Evolutionary conservation across 2,113 vertebrate genomes (phyloP).

Genomic region (Ovis canadensis): DNA sequence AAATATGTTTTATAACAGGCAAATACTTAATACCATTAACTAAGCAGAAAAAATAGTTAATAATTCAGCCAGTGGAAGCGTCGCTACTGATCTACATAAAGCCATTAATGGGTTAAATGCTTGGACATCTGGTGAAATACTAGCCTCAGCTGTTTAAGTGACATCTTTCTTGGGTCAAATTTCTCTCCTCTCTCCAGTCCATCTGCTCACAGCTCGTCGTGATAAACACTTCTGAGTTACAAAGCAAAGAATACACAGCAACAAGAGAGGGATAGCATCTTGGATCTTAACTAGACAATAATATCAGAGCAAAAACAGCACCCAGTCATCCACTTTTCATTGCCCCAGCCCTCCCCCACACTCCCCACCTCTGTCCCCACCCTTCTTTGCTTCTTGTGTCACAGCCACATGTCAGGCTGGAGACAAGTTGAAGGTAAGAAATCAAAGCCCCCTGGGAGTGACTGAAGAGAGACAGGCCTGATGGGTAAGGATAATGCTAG

Average conservation of each 20-base stretch:
- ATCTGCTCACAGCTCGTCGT: constrained; percentile 88
- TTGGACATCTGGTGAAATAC: constrained; percentile 93
- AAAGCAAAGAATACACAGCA: constrained; percentile 82
- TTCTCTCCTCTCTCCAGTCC: constrained; percentile 87
- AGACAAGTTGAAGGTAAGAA: constrained; percentile 76
- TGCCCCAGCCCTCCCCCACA: not conserved
- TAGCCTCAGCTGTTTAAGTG: constrained; percentile 91
- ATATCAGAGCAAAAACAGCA: constrained; percentile 71
- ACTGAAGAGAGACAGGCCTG: not conserved
- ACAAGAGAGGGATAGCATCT: constrained; percentile 74
- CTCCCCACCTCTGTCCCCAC: not conserved
- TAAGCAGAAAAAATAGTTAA: not conserved
- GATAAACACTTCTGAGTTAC: constrained; percentile 84
- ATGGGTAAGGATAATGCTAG: not conserved
- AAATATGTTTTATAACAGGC: not conserved
- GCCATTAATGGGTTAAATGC: constrained; percentile 83
- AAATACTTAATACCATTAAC: not conserved
- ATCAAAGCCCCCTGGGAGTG: not conserved
- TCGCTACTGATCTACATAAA: constrained; percentile 72
- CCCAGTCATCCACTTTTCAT: not conserved
- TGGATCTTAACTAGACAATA: constrained; percentile 76
- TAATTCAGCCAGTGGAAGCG: constrained; percentile 41
- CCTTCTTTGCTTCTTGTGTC: not conserved
- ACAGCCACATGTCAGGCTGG: constrained; percentile 65
- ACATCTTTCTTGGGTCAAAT: constrained; percentile 90